Evolutionary conservation across 2,113 vertebrate species (phyloP).

Genomic region (Ictalurus punctatus): DNA sequence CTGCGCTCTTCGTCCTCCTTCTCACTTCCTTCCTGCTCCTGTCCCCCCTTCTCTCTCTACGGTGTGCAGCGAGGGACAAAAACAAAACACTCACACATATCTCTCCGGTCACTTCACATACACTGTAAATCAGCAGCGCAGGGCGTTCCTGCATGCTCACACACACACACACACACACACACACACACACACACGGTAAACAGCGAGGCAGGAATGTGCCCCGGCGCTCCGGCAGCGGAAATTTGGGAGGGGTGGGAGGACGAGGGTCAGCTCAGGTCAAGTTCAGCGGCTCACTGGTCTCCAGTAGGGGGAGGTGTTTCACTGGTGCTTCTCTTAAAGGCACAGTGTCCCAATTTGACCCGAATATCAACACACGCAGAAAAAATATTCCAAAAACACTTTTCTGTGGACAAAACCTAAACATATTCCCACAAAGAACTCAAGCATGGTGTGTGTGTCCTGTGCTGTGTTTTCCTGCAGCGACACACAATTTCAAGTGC

Average conservation of each 20-base stretch:
- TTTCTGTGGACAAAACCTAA: neutral
- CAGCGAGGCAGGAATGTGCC: constrained; percentile 58
- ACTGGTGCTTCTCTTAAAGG: constrained; percentile 41
- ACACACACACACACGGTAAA: constrained; percentile 52
- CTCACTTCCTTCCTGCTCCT: constrained; percentile 20
- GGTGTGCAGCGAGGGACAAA: constrained; percentile 25
- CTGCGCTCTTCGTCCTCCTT: constrained; percentile 34
- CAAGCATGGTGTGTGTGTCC: neutral
- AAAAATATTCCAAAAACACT: neutral
- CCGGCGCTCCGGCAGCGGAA: constrained; percentile 56
- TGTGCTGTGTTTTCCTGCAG: neutral
- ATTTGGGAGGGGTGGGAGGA: constrained; percentile 58
- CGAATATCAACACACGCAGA: neutral
- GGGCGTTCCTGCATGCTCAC: constrained; percentile 33
- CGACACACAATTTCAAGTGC: neutral
- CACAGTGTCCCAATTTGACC: neutral
- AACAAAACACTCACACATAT: constrained; percentile 12
- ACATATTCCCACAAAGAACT: neutral
- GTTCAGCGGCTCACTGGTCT: constrained; percentile 47
- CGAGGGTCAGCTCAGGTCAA: constrained; percentile 62
- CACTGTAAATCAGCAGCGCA: constrained; percentile 14
- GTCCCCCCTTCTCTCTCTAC: neutral
- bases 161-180: constrained; percentile 41
- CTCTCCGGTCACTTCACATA: constrained; percentile 22
- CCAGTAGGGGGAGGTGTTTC: constrained; percentile 56